phyloP scores from a whole-genome alignment of 2,797 vertebrate species.

The Acanthopagrus latus region DNA sequence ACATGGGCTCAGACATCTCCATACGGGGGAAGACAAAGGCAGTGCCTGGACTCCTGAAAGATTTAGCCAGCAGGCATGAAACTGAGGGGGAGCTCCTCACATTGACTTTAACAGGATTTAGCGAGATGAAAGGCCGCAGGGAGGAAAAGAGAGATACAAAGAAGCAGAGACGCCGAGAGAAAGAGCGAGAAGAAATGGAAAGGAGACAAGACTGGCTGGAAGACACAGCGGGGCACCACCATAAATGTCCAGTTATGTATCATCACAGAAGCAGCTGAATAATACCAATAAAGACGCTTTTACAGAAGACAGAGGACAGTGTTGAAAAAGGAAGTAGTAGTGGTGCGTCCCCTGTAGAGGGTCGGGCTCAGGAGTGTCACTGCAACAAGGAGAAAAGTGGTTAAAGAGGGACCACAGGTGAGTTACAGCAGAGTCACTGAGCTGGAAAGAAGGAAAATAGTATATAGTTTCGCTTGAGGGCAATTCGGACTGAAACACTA shows the following conservation, averaged over 20 bases:
- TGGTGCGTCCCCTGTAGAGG: slow-evolving; percentile 32
- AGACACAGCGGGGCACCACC: slow-evolving; percentile 6
- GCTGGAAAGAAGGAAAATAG: slow-evolving; percentile 63
- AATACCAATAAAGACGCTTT: slow-evolving; percentile 28
- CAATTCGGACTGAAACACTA: slow-evolving; percentile 25
- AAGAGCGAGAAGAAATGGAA: slow-evolving; percentile 25
- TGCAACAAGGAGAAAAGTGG: slow-evolving; percentile 46
- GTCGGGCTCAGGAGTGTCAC: slow-evolving; percentile 40
- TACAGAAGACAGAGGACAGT: slow-evolving; percentile 20
- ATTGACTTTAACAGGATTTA: slow-evolving; percentile 78
- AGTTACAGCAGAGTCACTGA: slow-evolving; percentile 66
- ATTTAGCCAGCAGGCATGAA: slow-evolving; percentile 69
- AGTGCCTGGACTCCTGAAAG: slow-evolving; percentile 53
- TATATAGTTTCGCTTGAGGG: slow-evolving; percentile 56
- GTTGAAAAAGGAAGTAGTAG: slow-evolving; percentile 19
- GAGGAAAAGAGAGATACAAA: slow-evolving; percentile 54
- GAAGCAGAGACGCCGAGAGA: slow-evolving; percentile 9
- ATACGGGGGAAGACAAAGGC: slow-evolving; percentile 54
- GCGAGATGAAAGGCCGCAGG: slow-evolving; percentile 75
- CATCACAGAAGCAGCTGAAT: slow-evolving; percentile 25
- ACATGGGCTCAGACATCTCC: slow-evolving; percentile 62
- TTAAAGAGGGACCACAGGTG: slow-evolving; percentile 68
- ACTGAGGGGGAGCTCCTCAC: slow-evolving; percentile 61
- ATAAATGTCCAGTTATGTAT: slow-evolving; percentile 29
- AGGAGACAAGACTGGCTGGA: slow-evolving; percentile 14